Percentiles rank a stretch among this genome's conserved stretches.
phyloP scores from a whole-genome alignment of 2,888 invertebrate genomes.

The Ditula angustiorana region DNA sequence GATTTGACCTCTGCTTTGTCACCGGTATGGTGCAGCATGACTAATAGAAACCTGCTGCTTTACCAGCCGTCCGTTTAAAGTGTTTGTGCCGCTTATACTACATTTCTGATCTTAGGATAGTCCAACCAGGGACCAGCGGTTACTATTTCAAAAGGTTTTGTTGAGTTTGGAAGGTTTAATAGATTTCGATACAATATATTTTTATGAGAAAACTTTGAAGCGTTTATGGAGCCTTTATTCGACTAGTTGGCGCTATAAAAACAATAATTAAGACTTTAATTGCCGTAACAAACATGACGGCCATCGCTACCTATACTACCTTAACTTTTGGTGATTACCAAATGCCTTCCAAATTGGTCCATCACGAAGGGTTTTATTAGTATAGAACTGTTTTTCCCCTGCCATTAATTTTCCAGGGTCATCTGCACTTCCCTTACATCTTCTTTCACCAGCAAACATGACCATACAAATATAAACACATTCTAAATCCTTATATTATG shows the following conservation, averaged over 20 bases:
- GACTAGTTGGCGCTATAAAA: neutral
- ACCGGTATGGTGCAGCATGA: conserved; percentile 2
- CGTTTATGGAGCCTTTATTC: neutral
- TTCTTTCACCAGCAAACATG: no score
- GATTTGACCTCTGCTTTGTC: conserved; percentile 23
- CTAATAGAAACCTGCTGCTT: neutral
- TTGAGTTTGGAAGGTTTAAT: no score
- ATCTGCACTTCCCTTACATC: no score
- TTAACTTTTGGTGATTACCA: neutral
- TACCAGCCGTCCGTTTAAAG: neutral
- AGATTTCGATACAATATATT: neutral
- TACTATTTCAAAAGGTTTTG: no score
- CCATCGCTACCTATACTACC: neutral
- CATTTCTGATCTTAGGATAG: no score
- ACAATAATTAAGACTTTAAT: neutral
- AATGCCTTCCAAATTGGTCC: neutral
- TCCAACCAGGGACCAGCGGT: no score
- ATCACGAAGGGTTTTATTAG: neutral
- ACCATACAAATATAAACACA: no score
- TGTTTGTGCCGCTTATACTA: no score
- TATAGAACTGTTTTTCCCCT: no score
- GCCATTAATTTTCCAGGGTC: no score
- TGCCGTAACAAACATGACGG: neutral
- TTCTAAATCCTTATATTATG: no score
- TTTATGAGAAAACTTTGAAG: neutral